Percentiles rank a stretch among this genome's conserved stretches.
Conservation (phyloP, 2,888 invertebrate genomes). For the Pterostichus madidus region DNA sequence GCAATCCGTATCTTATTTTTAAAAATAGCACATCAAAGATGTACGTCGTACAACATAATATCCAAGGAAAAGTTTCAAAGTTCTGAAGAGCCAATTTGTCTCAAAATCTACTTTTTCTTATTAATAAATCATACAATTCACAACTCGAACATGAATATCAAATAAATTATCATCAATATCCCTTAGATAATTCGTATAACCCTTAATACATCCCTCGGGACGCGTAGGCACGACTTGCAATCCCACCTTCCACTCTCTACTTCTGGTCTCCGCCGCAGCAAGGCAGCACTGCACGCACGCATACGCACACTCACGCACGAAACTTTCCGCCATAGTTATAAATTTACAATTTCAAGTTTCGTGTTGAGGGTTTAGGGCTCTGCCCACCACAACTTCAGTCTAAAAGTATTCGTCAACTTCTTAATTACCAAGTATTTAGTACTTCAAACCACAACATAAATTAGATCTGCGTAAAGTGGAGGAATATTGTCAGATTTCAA, state of each 20-base stretch:
- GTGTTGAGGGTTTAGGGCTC: constrained; percentile 13
- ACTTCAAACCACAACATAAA: constrained; percentile 13
- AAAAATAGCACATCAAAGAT: no score
- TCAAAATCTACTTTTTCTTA: no score
- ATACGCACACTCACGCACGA: not conserved
- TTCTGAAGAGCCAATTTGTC: no score
- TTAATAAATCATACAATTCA: not conserved
- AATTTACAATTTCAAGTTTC: constrained; percentile 52
- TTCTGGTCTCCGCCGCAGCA: constrained; percentile 1
- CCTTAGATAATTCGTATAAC: constrained; percentile 42
- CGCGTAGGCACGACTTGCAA: constrained; percentile 27
- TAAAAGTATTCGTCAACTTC: constrained; percentile 53
- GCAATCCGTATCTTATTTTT: no score
- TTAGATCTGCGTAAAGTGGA: constrained; percentile 17
- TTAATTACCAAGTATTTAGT: constrained; percentile 59
- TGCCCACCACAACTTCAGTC: not conserved
- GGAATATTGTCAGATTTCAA: constrained; percentile 17
- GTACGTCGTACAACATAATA: no score
- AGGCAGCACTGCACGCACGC: not conserved
- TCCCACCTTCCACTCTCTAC: constrained; percentile 18
- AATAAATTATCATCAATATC: constrained; percentile 31
- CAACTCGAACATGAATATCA: constrained; percentile 18
- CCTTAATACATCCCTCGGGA: constrained; percentile 31
- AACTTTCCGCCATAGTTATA: constrained; percentile 54
- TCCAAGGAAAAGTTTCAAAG: no score